phyloP scores from a whole-genome alignment of 2,888 invertebrate species.

The Caradrina kadenii region DNA sequence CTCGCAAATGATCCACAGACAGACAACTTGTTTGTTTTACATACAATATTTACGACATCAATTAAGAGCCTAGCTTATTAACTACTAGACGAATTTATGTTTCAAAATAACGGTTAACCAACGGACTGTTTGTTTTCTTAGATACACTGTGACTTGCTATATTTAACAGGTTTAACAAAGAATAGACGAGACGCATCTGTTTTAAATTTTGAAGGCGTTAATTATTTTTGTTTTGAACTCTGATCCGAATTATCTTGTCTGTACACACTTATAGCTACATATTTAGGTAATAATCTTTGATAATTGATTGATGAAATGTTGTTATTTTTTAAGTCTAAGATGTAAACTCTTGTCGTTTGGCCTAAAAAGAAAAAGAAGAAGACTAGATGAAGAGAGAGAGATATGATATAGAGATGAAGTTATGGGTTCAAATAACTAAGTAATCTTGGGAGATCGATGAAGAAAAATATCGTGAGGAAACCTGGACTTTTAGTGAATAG shows the following conservation, averaged over 20 bases:
- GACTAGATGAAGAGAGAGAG: no score
- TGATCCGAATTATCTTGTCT: constrained; percentile 48
- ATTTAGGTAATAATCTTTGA: constrained; percentile 39
- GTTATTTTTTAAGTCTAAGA: no score
- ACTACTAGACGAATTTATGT: constrained; percentile 81
- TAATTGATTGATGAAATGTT: constrained; percentile 22
- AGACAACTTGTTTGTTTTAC: constrained; percentile 84
- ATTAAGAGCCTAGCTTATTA: constrained; percentile 85
- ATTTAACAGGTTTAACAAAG: constrained; percentile 64
- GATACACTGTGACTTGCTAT: constrained; percentile 74
- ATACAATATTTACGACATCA: constrained; percentile 85
- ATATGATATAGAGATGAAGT: no score
- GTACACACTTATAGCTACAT: constrained; percentile 15
- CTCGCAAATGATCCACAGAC: constrained; percentile 69
- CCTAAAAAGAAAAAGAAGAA: no score
- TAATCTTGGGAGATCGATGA: no score
- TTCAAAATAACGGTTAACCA: constrained; percentile 73
- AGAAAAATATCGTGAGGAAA: no score
- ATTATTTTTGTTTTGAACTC: constrained; percentile 31
- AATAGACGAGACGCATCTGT: constrained; percentile 46
- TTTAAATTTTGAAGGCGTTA: constrained; percentile 50
- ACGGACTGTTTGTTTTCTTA: constrained; percentile 75
- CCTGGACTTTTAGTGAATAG: no score
- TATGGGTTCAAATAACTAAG: no score
- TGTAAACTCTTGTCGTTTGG: no score